Evolutionary conservation across 2,113 vertebrate species (phyloP).

Genomic region (Heterotilapia buettikoferi): DNA sequence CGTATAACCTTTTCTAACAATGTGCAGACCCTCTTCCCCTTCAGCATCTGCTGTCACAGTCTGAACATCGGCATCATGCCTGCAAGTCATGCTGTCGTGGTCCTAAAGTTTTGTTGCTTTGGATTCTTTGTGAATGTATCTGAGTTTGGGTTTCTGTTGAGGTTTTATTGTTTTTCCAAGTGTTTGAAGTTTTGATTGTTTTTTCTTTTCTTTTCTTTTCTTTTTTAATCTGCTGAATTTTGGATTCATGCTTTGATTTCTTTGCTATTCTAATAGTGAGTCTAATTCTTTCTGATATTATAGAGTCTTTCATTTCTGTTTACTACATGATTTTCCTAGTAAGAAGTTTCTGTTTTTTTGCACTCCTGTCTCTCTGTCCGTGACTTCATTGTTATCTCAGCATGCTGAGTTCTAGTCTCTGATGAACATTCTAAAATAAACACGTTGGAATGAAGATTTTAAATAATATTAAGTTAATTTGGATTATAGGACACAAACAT

Average conservation of each 20-base stretch:
- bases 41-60: constrained; percentile 11
- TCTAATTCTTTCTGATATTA: neutral
- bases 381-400: neutral
- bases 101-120: neutral
- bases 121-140: neutral
- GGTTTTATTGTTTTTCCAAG: neutral
- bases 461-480: neutral
- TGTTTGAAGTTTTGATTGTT: neutral
- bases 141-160: neutral
- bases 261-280: neutral
- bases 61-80: neutral
- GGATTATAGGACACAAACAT: neutral
- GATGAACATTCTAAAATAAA: neutral
- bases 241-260: neutral
- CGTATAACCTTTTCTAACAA: constrained; percentile 29
- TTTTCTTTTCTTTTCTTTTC: neutral
- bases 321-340: neutral
- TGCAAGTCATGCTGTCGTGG: neutral
- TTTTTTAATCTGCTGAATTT: neutral
- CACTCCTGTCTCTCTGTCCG: neutral
- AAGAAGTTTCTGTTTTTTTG: neutral
- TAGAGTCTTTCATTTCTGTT: neutral
- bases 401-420: neutral
- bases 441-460: neutral
- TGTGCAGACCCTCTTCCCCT: neutral